Evolutionary conservation across 2,888 invertebrate genomes (phyloP), one percentile per base, ranked within the genome.

Genomic region (Tromatobia lineatoria): DNA sequence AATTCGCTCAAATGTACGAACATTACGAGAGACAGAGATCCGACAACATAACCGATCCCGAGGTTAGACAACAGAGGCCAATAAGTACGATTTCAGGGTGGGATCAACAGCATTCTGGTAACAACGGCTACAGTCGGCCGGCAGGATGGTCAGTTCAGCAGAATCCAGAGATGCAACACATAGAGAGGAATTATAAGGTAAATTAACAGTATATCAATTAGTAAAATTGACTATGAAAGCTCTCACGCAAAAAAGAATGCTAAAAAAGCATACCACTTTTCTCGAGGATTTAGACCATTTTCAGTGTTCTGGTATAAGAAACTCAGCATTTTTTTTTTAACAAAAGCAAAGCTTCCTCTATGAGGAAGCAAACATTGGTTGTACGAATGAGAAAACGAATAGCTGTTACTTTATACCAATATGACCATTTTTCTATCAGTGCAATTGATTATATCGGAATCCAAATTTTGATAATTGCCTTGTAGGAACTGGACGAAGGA

Each of bases 1-100:
- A 99, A 94, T 99, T 99, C 94, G 98, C 99, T 45, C 98, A 99
- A 94, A 98, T 99, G 98, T 98, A 98, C 93, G 98, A 98, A 92
- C 98, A 98, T 92, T 99, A 99, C 93, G 99, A 99, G 92, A 96
- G 98, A 77, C 97, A 99, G 88, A 95, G 99, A 78, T 97, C 98
- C 0, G 99, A 99, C 94, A 98, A 99, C 94, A 98, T 99, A 90
- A 98, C 98, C 0, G 99, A 99, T 94, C 99, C 99, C 0, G 97
- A 97, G n/a, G 95, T 99, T 88, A 95, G 99, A 20, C 98, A 98
- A 92, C 98, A 98, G 90, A 96, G 98, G 61, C 99, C 99, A 20
- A 98, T 99, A 88, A 98, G 98, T 93, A 99, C 99, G 66, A 99
- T 99, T 90, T 99, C 98, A 0, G 99, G 99, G 77, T 98, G 98